Evolutionary conservation across 2,888 invertebrate genomes (phyloP), one percentile per base, ranked within the genome.

Genomic region (Xanthorhoe spadicearia): DNA sequence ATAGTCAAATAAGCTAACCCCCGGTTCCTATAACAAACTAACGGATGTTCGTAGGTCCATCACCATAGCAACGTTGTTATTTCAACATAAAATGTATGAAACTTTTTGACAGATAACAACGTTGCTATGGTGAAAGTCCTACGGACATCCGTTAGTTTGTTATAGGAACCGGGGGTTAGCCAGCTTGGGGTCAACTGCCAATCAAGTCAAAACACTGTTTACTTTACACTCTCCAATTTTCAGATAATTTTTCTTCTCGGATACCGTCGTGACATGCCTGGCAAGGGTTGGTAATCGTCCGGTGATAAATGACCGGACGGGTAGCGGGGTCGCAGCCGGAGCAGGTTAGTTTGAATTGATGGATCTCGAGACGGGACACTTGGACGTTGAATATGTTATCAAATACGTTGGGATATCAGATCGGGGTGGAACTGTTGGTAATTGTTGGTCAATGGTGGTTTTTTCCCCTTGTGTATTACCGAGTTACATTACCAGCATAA

Each of bases 251-350:
- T 90, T 90, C 90, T 89, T 86, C 72, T 72, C 72, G 81, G 83
- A 85, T 85, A 85, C 84, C 79, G 73, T 55, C 60, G 77, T 73
- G 81, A 82, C 83, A 81, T 77, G 78, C 78, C 76, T 74, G 75
- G 83, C 82, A 85, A 87, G 87, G 87, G 88, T 87, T 85, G 81
- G 84, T 85, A 87, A 88, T 83, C 87, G 86, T 80, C 84, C 79
- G 67, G 83, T 90, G 88, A 90, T 87, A 89, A 90, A 90, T 86
- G 89, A 84, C 82, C 81, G 79, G 76, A 75, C 81, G 81, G 85
- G 83, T 84, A 87, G 84, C 88, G 85, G 85, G 88, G 87, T 86
- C 87, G 83, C 82, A 81, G 76, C 75, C 79, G 71, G 80, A 78
- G 80, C 80, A 82, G 81, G 83, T 73, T 71, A 89, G 83, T 77